These are phyloP conservation scores for Holcopasites calliopsidis DNA, from an alignment of 1,140 invertebrate species.

Conservation along the genomic window DNA sequence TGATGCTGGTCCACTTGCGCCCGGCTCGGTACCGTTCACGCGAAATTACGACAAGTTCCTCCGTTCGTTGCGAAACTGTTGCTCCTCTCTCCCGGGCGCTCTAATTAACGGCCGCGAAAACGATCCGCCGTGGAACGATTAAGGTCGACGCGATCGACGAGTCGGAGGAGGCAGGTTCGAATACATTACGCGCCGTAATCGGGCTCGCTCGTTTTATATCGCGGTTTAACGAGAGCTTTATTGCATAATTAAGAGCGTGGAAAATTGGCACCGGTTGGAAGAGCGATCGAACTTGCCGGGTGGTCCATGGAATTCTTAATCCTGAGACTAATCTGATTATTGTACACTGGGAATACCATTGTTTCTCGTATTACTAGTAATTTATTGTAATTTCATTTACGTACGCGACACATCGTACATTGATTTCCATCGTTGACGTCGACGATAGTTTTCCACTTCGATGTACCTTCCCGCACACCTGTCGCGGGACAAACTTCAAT, in stretches of 20 bases:
- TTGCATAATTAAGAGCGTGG: not conserved
- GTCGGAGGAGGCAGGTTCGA: too few species aligned
- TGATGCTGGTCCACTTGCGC: not conserved
- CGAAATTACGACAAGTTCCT: constrained; percentile 41
- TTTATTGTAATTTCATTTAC: too few species aligned
- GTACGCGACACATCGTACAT: not conserved
- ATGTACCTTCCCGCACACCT: too few species aligned
- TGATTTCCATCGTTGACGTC: not conserved
- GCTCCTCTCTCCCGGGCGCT: not conserved
- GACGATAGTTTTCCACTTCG: not conserved
- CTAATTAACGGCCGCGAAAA: not conserved
- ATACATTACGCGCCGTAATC: not conserved
- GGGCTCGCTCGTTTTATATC: not conserved
- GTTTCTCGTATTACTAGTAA: too few species aligned
- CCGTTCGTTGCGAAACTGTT: constrained; percentile 42
- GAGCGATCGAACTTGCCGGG: not conserved
- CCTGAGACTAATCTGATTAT: not conserved
- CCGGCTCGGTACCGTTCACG: constrained; percentile 18
- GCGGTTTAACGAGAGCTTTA: not conserved
- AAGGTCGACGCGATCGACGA: not conserved
- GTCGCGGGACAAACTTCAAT: constrained; percentile 53
- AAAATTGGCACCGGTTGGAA: too few species aligned
- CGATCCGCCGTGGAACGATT: not conserved
- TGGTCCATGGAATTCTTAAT: not conserved
- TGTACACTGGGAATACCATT: too few species aligned